Percentiles rank a stretch among this genome's conserved stretches.
Evolutionary conservation across 2,888 invertebrate species (phyloP).

Genomic region (Hirtodrosophila cameraria): DNA sequence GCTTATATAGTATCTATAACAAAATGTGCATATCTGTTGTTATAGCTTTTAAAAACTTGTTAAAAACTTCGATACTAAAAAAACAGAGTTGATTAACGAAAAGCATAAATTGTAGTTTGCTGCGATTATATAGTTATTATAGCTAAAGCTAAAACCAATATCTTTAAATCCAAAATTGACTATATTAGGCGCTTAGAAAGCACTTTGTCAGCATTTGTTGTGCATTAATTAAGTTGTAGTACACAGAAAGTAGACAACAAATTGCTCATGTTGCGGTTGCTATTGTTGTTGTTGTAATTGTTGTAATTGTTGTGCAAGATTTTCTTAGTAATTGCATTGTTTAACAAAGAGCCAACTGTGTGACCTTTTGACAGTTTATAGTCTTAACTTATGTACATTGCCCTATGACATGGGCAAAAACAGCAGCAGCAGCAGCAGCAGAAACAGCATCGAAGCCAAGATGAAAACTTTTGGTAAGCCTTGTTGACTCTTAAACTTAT

Average conservation of each 20-base stretch:
- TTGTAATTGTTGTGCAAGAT: conserved; percentile 14
- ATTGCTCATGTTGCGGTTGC: conserved; percentile 52
- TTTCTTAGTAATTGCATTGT: conserved; percentile 64
- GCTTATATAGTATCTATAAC: background rate
- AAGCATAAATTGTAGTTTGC: background rate
- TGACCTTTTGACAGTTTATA: conserved; percentile 64
- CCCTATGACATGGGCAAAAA: conserved; percentile 11
- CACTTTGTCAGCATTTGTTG: conserved; percentile 16
- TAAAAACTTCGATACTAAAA: background rate
- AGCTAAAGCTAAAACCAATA: background rate
- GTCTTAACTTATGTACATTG: conserved; percentile 38
- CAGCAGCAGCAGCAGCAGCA: too few species aligned
- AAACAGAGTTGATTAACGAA: conserved; percentile 1
- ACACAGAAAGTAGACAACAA: conserved; percentile 32
- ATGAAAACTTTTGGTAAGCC: conserved; percentile 49
- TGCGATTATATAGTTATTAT: background rate
- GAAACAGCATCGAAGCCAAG: conserved; percentile 31
- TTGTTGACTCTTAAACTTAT: conserved; percentile 66
- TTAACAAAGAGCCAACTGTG: conserved; percentile 57
- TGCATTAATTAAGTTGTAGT: conserved; percentile 54
- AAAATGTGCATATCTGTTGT: conserved; percentile 3
- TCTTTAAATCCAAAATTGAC: background rate
- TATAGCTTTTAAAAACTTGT: conserved; percentile 8
- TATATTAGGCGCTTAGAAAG: background rate
- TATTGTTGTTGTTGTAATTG: conserved; percentile 3